phyloP scores from a whole-genome alignment of 2,888 invertebrate genomes.

The Calameuta pallipes region DNA sequence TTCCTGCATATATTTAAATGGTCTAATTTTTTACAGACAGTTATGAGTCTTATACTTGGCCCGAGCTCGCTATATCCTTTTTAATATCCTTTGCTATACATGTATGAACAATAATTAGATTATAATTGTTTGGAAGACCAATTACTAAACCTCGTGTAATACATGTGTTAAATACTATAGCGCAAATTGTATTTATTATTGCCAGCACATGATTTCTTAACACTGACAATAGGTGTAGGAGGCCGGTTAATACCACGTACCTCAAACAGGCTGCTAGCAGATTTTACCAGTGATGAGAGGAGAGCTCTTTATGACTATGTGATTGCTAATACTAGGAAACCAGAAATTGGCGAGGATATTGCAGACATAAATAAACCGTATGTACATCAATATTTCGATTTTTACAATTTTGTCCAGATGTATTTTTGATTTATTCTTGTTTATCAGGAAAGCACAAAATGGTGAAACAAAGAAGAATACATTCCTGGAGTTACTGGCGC shows the following conservation, averaged over 20 bases:
- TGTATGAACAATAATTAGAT: neutral
- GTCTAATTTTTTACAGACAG: constrained; percentile 59
- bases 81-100: constrained; percentile 56
- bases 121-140: neutral
- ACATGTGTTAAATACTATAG: neutral
- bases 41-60: constrained; percentile 53
- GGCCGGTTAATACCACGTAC: constrained; percentile 62
- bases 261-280: constrained; percentile 59
- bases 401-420: neutral
- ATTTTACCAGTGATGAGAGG: constrained; percentile 63
- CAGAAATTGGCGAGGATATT: constrained; percentile 57
- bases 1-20: constrained; percentile 31
- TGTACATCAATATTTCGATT: constrained; percentile 26
- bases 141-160: neutral
- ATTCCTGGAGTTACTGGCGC: constrained; percentile 52
- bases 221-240: constrained; percentile 53
- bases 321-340: constrained; percentile 53
- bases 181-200: neutral
- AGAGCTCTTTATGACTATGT: constrained; percentile 60
- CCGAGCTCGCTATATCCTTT: constrained; percentile 62
- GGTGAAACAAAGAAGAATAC: constrained; percentile 27
- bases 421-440: neutral
- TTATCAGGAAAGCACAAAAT: constrained; percentile 34
- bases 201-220: constrained; percentile 32
- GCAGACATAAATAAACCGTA: constrained; percentile 50